Base-by-base conservation (phyloP, 1,140 invertebrate genomes). In the Mizuhopecten yessoensis region DNA sequence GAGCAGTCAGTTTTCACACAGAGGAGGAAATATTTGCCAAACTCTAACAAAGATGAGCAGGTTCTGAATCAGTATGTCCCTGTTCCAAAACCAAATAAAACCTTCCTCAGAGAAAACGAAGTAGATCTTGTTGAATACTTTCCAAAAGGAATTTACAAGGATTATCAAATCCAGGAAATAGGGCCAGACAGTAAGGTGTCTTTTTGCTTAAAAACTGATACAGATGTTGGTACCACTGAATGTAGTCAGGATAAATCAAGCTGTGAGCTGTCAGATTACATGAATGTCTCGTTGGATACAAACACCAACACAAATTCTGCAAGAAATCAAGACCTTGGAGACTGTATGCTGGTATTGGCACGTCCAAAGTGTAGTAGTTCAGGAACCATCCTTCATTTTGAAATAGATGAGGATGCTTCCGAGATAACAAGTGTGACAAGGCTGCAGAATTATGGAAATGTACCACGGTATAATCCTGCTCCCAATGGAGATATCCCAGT, bases 281-380 rank as follows among this genome's bases (percentile, higher is more conserved):
- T 75, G 57, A n/a, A 75, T 75, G 29, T n/a, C 11, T 75, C n/a
- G 3, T 75, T n/a, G 3, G 57, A 75, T 75, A 75, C 57, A 75
- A 75, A 75, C 11, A 75, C 57, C n/a, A 75, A 75, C 23, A 75
- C 57, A 29, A 75, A 75, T 75, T 75, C 57, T 17, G 57, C 57
- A 75, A 75, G 57, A 75, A 75, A 75, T 29, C 23, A 75, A 75
- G 23, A n/a, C 29, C n/a, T 75, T n/a, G 23, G 5, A 75, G 57
- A 75, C 5, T 75, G 57, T 75, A 75, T 75, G 57, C 29, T 75
- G 57, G 57, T 75, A 29, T 75, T 75, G 23, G 57, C 57, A 29
- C 57, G 57, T 75, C 57, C 57, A 75, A 75, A 75, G 57, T 75
- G 57, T n/a, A 75, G 57, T n/a, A 75, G 57, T n/a, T 75, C 57